phyloP scores from a whole-genome alignment of 1,140 invertebrate species.

The Drosophila pachea region DNA sequence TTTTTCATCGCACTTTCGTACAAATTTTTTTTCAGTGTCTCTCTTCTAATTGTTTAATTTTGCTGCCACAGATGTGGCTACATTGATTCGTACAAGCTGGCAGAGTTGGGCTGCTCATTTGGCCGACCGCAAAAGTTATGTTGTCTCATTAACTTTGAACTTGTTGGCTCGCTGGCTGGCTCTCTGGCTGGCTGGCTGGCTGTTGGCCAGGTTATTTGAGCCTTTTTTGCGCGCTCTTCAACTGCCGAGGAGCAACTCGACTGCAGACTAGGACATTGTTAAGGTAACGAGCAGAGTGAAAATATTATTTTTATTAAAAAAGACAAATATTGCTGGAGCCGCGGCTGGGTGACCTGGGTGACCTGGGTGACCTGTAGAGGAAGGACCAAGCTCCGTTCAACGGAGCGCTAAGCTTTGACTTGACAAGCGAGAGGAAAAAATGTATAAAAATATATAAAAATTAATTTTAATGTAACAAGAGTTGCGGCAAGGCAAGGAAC shows the following conservation, averaged over 20 bases:
- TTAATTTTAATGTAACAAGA: slow-evolving; percentile 66
- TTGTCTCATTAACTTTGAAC: slow-evolving; percentile 79
- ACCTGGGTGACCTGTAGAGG: slow-evolving; percentile 7
- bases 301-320: slow-evolving; percentile 73
- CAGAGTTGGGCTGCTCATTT: slow-evolving; percentile 59
- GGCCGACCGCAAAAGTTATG: slow-evolving; percentile 73
- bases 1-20: slow-evolving; percentile 26
- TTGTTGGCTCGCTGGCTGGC: slow-evolving; percentile 44
- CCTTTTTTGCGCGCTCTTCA: slow-evolving; percentile 56
- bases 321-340: slow-evolving; percentile 59
- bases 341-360: neutral
- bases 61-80: slow-evolving; percentile 24
- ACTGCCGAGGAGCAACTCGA: slow-evolving; percentile 45
- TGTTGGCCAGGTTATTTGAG: slow-evolving; percentile 68
- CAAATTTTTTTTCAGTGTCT: slow-evolving; percentile 11
- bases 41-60: slow-evolving; percentile 54
- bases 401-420: slow-evolving; percentile 65
- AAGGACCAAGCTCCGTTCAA: slow-evolving; percentile 20
- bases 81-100: slow-evolving; percentile 45
- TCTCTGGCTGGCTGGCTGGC: slow-evolving; percentile 7
- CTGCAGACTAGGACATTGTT: slow-evolving; percentile 66
- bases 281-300: slow-evolving; percentile 69
- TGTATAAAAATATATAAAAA: slow-evolving; percentile 69
- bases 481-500: neutral
- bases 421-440: slow-evolving; percentile 65